Conservation (phyloP, 2,797 vertebrate species). For the Neomorphus geoffroyi region DNA sequence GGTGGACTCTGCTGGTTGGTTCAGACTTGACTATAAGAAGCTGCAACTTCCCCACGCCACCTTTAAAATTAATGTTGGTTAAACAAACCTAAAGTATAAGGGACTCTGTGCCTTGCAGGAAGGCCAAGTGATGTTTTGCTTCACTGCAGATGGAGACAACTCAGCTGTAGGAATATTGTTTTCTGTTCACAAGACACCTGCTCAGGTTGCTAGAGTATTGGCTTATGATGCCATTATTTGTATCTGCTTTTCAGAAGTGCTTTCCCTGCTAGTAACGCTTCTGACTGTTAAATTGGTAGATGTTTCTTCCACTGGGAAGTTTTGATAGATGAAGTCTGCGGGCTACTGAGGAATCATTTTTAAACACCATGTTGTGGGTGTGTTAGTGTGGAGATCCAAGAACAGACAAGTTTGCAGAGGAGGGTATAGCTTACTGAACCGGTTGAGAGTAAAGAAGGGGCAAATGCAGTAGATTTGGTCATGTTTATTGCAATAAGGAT, state of each 20-base stretch:
- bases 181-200: constrained; percentile 35
- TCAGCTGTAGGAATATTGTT: constrained; percentile 12
- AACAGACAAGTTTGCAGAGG: background rate
- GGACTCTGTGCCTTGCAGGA: background rate
- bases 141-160: background rate
- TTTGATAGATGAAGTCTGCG: background rate
- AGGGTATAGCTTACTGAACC: background rate
- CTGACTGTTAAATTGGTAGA: background rate
- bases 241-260: background rate
- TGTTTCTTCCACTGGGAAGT: background rate
- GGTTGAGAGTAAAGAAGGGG: background rate
- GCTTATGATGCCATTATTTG: constrained; percentile 35
- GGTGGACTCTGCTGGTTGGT: rapidly evolving
- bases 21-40: rapidly evolving
- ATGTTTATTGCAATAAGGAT: background rate
- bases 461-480: rapidly evolving
- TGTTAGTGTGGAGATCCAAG: background rate
- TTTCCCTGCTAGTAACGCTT: constrained; percentile 32
- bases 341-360: background rate
- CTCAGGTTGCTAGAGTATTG: constrained; percentile 23
- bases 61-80: background rate
- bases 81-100: background rate
- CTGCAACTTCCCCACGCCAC: rapidly evolving
- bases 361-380: background rate
- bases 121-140: background rate